Base-by-base conservation (phyloP, 2,113 vertebrate species). In the Macquaria ambigua region DNA sequence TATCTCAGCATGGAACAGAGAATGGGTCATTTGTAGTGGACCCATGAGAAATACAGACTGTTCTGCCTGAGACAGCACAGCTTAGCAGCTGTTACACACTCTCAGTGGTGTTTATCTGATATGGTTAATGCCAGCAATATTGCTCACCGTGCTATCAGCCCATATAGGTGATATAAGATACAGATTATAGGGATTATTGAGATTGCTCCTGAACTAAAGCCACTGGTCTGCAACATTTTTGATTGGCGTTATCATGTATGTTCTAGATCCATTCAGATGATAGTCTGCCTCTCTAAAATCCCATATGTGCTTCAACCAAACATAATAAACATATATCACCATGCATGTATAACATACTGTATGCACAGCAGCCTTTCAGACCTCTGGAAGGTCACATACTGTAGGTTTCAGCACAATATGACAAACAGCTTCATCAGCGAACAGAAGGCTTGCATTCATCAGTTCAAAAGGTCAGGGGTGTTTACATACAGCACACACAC, bases 31-130 rank as follows among this genome's bases (percentile, higher is more conserved):
- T 80, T 89, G 66, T 63, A 52, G 66, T 43, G 59, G 69, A 41
- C 81, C 71, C 87, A 69, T 79, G 89, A 87, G 89, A 86, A 90
- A 87, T 85, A 81, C 89, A 34, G 55, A 83, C 41, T 41, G 50
- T 63, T 83, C 53, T 67, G 76, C 48, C 66, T 69, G 73, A 84
- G 80, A 87, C 76, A 4, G 50, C 74, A 31, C 43, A 77, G 78
- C 74, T 87, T 62, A 66, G 81, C 59, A 84, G 71, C 79, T 86
- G 79, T 78, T 89, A 75, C 59, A 31, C 37, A 62, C 52, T 82
- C 78, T 82, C 52, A n/a, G 4, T 63, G 66, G 67, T 79, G 70
- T 87, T 80, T 70, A 78, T 89, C 77, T 89, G 83, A 87, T 79
- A 34, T 63, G 48, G 67, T 85, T 81, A 75, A 83, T 76, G 56